These are phyloP conservation scores for Zenarchopterus dispar DNA, from an alignment of 2,797 vertebrate genomes.

Conservation along the genomic window DNA sequence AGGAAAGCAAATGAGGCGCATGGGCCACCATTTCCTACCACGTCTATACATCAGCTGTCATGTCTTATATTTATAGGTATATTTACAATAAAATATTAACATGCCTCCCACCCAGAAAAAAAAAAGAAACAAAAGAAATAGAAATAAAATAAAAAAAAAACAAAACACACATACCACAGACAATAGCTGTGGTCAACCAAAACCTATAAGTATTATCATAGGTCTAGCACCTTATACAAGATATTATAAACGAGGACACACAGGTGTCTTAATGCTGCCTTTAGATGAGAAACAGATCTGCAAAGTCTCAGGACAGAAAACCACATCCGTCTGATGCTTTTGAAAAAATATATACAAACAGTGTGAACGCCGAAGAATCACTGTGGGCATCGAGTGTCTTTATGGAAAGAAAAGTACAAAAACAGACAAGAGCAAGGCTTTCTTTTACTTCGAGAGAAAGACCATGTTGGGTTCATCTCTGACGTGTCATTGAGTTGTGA, in stretches of 20 bases:
- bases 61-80: conserved; percentile 54
- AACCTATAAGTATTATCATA: conserved; percentile 40
- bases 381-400: conserved; percentile 18
- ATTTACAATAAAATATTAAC: conserved; percentile 53
- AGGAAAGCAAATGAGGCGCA: conserved; percentile 27
- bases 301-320: conserved; percentile 11
- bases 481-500: not conserved
- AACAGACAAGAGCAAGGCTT: not conserved
- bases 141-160: not conserved
- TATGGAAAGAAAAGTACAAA: conserved; percentile 7
- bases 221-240: conserved; percentile 53
- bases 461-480: not conserved
- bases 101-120: conserved; percentile 15
- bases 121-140: too few relatives aligned
- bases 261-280: conserved; percentile 24
- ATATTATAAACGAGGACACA: conserved; percentile 47
- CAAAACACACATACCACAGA: conserved; percentile 5
- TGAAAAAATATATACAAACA: conserved; percentile 55
- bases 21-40: conserved; percentile 23
- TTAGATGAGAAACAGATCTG: conserved; percentile 31
- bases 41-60: conserved; percentile 45
- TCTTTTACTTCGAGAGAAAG: conserved; percentile 7
- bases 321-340: conserved; percentile 1
- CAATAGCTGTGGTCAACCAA: conserved; percentile 44
- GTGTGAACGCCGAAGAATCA: conserved; percentile 3